These are phyloP conservation scores for Megalopta genalis DNA, from an alignment of 1,140 invertebrate species.

Conservation along the genomic window DNA sequence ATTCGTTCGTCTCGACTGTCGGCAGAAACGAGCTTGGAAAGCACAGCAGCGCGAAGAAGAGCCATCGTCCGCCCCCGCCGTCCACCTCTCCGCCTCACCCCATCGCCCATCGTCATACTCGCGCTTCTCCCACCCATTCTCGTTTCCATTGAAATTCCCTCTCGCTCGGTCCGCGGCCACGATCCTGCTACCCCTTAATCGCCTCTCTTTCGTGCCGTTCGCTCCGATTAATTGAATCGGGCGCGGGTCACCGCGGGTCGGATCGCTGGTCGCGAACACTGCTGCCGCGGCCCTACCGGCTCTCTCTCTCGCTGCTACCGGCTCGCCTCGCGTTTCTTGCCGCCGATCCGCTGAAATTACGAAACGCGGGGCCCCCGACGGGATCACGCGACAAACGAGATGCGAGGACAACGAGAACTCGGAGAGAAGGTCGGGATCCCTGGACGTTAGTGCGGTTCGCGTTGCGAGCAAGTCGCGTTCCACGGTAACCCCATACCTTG, in stretches of 20 bases:
- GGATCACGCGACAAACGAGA: no score
- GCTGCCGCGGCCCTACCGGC: no score
- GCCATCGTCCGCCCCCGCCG: no score
- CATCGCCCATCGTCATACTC: no score
- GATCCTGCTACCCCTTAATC: constrained; percentile 38
- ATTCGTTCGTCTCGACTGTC: constrained; percentile 31
- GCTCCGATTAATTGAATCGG: constrained; percentile 41
- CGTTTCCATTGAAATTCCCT: not conserved
- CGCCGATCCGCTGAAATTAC: no score
- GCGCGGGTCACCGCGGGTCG: constrained; percentile 10
- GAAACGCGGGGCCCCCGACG: no score
- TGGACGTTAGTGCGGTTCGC: no score
- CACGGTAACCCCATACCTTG: constrained; percentile 49
- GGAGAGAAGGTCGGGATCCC: no score
- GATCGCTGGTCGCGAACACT: constrained; percentile 20
- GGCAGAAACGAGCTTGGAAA: constrained; percentile 25
- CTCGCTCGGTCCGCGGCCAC: not conserved
- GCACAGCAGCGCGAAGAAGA: not conserved
- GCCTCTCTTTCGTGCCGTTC: constrained; percentile 38
- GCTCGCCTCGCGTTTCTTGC: no score
- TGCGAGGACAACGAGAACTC: no score
- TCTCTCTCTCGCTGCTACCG: no score
- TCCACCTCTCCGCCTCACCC: not conserved
- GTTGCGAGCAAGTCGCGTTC: constrained; percentile 10
- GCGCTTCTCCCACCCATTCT: not conserved